Conservation (phyloP, 2,797 vertebrate species). For the Sternotherus odoratus region DNA sequence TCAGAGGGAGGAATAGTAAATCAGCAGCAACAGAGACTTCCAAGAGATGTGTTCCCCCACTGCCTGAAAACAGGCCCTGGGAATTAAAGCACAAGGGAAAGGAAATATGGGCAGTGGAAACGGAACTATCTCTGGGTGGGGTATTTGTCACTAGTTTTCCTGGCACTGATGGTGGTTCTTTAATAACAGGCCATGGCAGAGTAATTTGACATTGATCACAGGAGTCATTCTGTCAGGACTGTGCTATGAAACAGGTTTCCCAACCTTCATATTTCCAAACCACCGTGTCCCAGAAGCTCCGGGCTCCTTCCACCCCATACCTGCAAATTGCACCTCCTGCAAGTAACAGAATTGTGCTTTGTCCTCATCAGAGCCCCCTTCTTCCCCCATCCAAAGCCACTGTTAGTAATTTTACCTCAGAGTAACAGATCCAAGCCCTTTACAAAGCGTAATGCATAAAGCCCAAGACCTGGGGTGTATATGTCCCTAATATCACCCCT, state of each 20-base stretch:
- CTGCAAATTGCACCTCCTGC: not conserved
- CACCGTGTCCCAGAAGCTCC: not conserved
- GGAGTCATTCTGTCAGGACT: not conserved
- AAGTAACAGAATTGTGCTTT: accelerated
- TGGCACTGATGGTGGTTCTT: not conserved
- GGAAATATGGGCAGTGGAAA: not conserved
- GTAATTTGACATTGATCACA: not conserved
- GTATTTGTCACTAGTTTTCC: not conserved
- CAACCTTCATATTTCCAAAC: not conserved
- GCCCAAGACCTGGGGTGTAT: not conserved
- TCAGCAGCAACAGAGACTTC: not conserved
- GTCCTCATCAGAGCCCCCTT: not conserved
- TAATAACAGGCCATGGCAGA: not conserved
- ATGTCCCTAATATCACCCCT: conserved; percentile 5
- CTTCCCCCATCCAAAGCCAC: not conserved
- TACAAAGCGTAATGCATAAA: not conserved
- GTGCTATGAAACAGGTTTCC: not conserved
- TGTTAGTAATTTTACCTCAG: not conserved
- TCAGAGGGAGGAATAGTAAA: not conserved
- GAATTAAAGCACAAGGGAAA: not conserved
- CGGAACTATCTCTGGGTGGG: not conserved
- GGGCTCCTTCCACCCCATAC: not conserved
- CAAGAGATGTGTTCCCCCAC: not conserved
- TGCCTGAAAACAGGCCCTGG: not conserved
- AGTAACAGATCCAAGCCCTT: not conserved